Base-by-base conservation (phyloP, 92 coral and sea anemone genomes). In the Epizoanthus scotinus region DNA sequence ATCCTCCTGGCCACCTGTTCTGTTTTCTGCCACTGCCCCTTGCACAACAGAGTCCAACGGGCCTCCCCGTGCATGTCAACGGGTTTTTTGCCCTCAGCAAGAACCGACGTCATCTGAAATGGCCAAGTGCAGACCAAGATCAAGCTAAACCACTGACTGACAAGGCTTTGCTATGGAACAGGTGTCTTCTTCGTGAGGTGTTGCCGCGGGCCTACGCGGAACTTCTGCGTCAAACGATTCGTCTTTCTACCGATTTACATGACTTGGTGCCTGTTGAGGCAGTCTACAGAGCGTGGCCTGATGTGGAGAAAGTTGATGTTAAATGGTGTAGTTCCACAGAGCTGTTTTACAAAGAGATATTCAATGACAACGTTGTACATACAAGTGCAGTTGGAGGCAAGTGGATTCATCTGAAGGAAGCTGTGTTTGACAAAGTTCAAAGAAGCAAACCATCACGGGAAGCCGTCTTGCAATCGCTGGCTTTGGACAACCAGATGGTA, bases 11-110 rank as follows among this genome's bases (percentile, higher is more conserved):
- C 47, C 96, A 91, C 40, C 84, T 91, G 18, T 91, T 91, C 81
- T 91, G 96, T 58, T 91, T 89, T 71, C 70, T 91, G 63, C 96
- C 96, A 5, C 78, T 91, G 54, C 96, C 96, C 2, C 71, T 86
- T 15, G 87, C 87, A 42, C 80, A 61, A 67, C 90, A 63, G 62
- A 91, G 96, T 54, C 79, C 83, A 65, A 91, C 96, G 8, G 96
- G 96, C 17, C 82, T 91, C 55, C 96, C 96, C 36, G 91, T 91
- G 47, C 96, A 91, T 64, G 89, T 91, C 28, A 91, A 91, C 36
- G 96, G 96, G 1, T 91, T 89, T 75, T 91, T 91, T 78, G 96
- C 96, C 26, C 69, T 91, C 56, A 89, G 96, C 60, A 92, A 91
- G 77, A 91, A 91, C 67, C 89, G 96, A 58, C 93, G 93, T 53